Base-by-base conservation (phyloP, 2,888 invertebrate genomes). In the Hypomecis atomaria region DNA sequence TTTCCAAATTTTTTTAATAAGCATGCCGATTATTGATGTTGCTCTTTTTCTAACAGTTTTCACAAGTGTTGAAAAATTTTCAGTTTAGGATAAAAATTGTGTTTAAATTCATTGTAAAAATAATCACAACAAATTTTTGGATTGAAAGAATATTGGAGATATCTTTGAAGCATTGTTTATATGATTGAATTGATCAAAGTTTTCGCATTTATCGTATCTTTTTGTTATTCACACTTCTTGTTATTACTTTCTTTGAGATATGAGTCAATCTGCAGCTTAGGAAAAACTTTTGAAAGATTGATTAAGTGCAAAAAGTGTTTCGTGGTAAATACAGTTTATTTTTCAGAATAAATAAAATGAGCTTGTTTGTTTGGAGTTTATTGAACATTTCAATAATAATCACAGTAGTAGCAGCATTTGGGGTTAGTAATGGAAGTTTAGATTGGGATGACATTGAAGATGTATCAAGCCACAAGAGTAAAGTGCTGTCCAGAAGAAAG, bases 401-500 rank as follows among this genome's bases (percentile, higher is more conserved):
- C 9, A 5, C 9, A 34, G 36, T 6, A 44, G 64, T 38, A 40
- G 11, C 40, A 42, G 40, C 44, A 6, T 36, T 34, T 11, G 55
- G n/a, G 13, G 54, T 34, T 10, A 47, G 13, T 34, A 63, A 64
- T 40, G 43, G 45, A 9, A 45, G 59, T 8, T 10, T 37, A 42
- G 37, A 40, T n/a, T 45, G 55, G 50, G 36, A 54, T 44, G 40
- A 37, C 33, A 38, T 37, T 7, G 48, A 53, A 33, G 47, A 60
- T 44, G 6, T 40, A 9, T 43, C 34, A 7, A 53, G 6, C 6
- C 48, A 43, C 1, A 42, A 61, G 36, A 66, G 56, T 45, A 78
- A 70, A 64, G 62, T 86, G 34, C 77, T 94, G 60, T 94, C 94
- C 4, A 87, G 94, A 71, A 86, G 85, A 64, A 94, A 94, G 76